Evolutionary conservation across 1,140 invertebrate species (phyloP).

Genomic region (Zaprionus taronus): DNA sequence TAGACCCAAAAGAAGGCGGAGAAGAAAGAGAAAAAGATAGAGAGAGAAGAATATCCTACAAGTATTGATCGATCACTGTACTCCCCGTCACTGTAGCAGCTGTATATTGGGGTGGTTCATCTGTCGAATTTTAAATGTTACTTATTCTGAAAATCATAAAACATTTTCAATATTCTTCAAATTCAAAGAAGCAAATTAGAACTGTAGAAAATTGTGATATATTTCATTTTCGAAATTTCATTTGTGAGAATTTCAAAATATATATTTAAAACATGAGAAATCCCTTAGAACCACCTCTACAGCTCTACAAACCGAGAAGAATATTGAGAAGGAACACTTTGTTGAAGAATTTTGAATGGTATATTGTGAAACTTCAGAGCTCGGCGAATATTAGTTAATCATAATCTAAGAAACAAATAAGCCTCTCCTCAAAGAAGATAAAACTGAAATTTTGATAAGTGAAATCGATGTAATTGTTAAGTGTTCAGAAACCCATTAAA

Average conservation of each 20-base stretch:
- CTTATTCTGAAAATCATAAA: neutral
- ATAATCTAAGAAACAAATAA: constrained; percentile 6
- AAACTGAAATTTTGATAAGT: constrained; percentile 43
- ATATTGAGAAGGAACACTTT: neutral
- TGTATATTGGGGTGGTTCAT: constrained; percentile 2
- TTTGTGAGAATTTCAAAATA: constrained; percentile 1
- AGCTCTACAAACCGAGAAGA: constrained; percentile 4
- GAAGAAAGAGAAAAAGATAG: neutral
- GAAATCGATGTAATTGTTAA: constrained; percentile 37
- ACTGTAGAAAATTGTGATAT: constrained; percentile 45
- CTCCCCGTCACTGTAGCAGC: constrained; percentile 28
- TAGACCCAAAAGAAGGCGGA: neutral
- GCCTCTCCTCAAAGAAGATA: constrained; percentile 19
- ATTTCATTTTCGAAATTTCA: constrained; percentile 28
- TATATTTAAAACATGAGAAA: constrained; percentile 7
- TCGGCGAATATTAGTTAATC: constrained; percentile 32
- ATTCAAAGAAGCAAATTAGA: constrained; percentile 19
- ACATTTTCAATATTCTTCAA: neutral
- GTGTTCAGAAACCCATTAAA: constrained; percentile 37
- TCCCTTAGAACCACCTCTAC: neutral
- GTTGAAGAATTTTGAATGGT: neutral
- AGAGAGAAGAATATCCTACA: constrained; percentile 4
- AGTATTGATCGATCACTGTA: constrained; percentile 39
- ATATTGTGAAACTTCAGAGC: constrained; percentile 25
- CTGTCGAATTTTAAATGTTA: neutral